Conservation (phyloP, 2,797 vertebrate genomes). For the Pitangus sulphuratus region DNA sequence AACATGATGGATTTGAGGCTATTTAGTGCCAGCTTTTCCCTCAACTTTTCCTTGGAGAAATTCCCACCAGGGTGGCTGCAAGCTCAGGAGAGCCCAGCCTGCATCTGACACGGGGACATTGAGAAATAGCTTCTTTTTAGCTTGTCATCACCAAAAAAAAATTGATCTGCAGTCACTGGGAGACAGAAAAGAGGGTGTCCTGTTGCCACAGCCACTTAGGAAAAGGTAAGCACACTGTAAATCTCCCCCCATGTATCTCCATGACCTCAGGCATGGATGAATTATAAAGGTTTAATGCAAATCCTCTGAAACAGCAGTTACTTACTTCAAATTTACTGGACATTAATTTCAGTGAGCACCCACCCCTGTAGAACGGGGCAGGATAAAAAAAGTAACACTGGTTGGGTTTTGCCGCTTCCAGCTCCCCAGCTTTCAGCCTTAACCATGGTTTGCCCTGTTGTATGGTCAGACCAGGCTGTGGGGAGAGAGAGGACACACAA, state of each 20-base stretch:
- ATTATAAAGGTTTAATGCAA: constrained; percentile 30
- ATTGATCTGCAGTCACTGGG: background rate
- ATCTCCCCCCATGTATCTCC: background rate
- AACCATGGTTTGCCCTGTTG: background rate
- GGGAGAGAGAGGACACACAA: background rate
- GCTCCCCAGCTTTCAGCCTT: background rate
- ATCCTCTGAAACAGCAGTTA: background rate
- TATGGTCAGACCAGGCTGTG: fast-evolving
- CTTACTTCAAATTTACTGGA: constrained; percentile 25
- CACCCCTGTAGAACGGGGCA: background rate
- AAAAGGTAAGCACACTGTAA: background rate
- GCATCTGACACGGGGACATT: background rate
- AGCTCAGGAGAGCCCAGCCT: background rate
- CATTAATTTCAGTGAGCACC: background rate
- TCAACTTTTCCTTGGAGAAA: background rate
- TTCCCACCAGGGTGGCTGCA: background rate
- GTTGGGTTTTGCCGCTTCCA: background rate
- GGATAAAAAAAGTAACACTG: background rate
- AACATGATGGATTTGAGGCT: background rate
- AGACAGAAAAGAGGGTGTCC: background rate
- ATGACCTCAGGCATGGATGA: background rate
- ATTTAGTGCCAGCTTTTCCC: background rate
- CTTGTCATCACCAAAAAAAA: background rate
- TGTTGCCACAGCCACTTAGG: constrained; percentile 19
- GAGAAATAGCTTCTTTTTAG: background rate